phyloP scores from a whole-genome alignment of 2,113 vertebrate species.

The Neomonachus schauinslandi region DNA sequence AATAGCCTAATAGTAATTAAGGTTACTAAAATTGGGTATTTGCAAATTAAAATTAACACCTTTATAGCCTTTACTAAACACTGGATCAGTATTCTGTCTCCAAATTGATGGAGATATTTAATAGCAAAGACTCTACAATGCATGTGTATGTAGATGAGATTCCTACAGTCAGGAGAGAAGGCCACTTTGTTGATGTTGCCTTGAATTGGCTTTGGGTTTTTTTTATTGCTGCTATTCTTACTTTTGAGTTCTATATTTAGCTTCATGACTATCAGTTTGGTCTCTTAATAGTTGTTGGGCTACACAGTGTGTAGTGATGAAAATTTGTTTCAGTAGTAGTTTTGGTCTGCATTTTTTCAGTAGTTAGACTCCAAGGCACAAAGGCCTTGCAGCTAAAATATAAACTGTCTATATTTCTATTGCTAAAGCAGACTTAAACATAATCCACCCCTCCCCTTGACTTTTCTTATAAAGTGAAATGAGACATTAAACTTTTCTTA shows the following conservation, averaged over 20 bases:
- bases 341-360: background rate
- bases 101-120: background rate
- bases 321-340: background rate
- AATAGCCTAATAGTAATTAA: background rate
- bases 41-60: background rate
- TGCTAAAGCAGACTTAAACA: background rate
- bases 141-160: background rate
- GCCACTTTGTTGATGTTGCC: background rate
- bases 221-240: background rate
- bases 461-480: conserved; percentile 15
- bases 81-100: background rate
- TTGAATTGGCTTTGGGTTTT: conserved; percentile 2
- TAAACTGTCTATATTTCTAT: background rate
- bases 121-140: background rate
- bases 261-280: conserved; percentile 19
- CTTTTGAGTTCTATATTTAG: background rate
- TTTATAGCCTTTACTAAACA: background rate
- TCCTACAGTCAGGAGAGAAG: background rate
- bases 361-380: background rate
- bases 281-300: conserved; percentile 34
- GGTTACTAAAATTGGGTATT: background rate
- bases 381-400: conserved; percentile 2
- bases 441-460: background rate
- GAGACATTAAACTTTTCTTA: conserved; percentile 11
- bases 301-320: background rate